phyloP scores from a whole-genome alignment of 2,113 vertebrate species.

The Lophochroa leadbeateri region DNA sequence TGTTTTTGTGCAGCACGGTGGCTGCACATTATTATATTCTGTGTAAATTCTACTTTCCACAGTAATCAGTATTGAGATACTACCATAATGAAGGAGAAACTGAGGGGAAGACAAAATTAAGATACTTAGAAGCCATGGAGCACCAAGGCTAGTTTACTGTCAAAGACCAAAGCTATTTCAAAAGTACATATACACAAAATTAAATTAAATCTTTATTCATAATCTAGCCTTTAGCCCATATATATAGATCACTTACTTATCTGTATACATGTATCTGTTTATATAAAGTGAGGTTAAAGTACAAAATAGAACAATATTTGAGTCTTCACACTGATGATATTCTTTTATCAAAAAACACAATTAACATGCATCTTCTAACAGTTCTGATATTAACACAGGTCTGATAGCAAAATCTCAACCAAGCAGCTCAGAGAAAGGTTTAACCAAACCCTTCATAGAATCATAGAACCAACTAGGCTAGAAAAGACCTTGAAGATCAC shows the following conservation, averaged over 20 bases:
- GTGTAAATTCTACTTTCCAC: background rate
- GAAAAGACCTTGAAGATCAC: background rate
- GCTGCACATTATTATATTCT: background rate
- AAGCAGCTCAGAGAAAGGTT: background rate
- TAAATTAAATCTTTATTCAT: background rate
- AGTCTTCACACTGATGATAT: background rate
- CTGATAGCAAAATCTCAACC: background rate
- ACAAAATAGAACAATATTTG: background rate
- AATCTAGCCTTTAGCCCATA: background rate
- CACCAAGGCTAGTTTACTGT: background rate
- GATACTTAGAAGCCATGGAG: background rate
- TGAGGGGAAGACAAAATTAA: background rate
- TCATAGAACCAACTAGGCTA: background rate
- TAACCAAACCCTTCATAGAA: background rate
- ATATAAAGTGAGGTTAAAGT: background rate
- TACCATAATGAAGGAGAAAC: background rate
- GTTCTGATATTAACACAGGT: background rate
- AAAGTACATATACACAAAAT: accelerated
- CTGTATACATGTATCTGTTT: background rate
- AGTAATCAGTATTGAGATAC: background rate
- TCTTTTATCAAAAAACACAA: background rate
- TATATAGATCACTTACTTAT: background rate
- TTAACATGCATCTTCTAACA: background rate
- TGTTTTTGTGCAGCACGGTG: background rate
- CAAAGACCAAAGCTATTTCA: background rate